Conservation (phyloP, 1,140 invertebrate genomes). For the Nautilus pompilius region DNA sequence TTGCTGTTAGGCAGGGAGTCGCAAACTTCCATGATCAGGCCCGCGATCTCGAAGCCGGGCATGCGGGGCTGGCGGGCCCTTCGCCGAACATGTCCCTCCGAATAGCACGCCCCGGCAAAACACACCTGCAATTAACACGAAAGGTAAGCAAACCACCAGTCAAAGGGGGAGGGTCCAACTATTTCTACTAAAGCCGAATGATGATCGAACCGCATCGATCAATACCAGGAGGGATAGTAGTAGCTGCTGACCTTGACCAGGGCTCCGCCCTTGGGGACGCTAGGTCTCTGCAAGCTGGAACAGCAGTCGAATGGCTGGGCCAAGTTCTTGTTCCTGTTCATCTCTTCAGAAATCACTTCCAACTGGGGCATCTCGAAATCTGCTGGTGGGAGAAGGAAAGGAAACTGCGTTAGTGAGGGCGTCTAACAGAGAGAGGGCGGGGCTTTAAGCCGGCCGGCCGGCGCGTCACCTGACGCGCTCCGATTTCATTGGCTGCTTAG, state of each 20-base stretch:
- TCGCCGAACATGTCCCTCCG: slow-evolving; percentile 35
- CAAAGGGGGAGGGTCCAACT: not conserved
- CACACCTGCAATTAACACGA: slow-evolving; percentile 25
- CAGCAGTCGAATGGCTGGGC: not conserved
- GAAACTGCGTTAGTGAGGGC: no score
- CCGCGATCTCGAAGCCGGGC: slow-evolving; percentile 41
- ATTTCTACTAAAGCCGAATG: not conserved
- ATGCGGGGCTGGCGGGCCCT: slow-evolving; percentile 30
- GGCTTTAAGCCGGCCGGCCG: no score
- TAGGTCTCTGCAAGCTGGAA: slow-evolving; percentile 19
- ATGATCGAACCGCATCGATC: not conserved
- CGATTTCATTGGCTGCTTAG: no score
- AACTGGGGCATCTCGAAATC: slow-evolving; percentile 1
- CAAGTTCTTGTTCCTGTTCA: not conserved
- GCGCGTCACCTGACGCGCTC: no score
- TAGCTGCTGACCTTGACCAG: slow-evolving; percentile 21
- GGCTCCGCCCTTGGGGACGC: slow-evolving; percentile 21
- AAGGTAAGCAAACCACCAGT: not conserved
- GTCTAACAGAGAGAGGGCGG: no score
- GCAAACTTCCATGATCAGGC: slow-evolving; percentile 38
- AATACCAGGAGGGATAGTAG: not conserved
- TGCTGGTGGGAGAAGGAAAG: no score
- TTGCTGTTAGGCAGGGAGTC: slow-evolving; percentile 40
- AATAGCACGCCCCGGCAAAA: slow-evolving; percentile 40
- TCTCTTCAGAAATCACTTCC: not conserved